Base-by-base conservation (phyloP, 2,888 invertebrate genomes). In the Lampropteryx suffumata region DNA sequence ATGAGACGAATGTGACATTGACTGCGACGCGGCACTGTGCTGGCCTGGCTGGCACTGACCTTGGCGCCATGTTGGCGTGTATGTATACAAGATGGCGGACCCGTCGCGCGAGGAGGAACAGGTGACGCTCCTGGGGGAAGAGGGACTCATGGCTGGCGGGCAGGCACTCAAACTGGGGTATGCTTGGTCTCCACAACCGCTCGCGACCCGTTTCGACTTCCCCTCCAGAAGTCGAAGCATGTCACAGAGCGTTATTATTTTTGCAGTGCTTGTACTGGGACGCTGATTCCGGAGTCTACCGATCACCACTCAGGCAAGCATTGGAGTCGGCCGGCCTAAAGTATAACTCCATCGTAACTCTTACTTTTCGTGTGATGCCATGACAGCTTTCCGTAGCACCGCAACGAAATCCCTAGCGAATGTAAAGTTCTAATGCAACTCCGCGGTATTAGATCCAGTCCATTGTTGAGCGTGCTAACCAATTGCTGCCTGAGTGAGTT, bases 121-220 rank as follows among this genome's bases (percentile, higher is more conserved):
- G 91, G 96, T 97, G 80, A 97, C 97, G 74, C 94, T 99, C 82
- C 94, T 99, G 84, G 98, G 98, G 88, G 98, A 98, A 92, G 98
- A 98, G 92, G 97, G 95, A 80, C 95, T 97, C 84, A 94, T 96
- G 88, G 96, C 97, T 82, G 96, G 97, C 89, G 98, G 98, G 92
- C 98, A 98, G 93, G 97, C 97, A 91, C 95, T 98, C 88, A 98
- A 98, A 92, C 94, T 98, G 91, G 98, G 98, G 98, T 98, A 97
- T 96, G 94, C 93, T 32, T 24, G 65, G 74, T 71, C 77, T 74
- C 71, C 47, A 73, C 69, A 62, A 60, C 69, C 77, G 81, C 82
- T 70, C 59, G 64, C 53, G 82, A 75, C 76, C 69, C 75, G 83
- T 78, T 73, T 82, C 84, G 82, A 86, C 81, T 79, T 81, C 76